phyloP scores from a whole-genome alignment of 2,888 invertebrate species.

The Caenorhabditis macrosperma region DNA sequence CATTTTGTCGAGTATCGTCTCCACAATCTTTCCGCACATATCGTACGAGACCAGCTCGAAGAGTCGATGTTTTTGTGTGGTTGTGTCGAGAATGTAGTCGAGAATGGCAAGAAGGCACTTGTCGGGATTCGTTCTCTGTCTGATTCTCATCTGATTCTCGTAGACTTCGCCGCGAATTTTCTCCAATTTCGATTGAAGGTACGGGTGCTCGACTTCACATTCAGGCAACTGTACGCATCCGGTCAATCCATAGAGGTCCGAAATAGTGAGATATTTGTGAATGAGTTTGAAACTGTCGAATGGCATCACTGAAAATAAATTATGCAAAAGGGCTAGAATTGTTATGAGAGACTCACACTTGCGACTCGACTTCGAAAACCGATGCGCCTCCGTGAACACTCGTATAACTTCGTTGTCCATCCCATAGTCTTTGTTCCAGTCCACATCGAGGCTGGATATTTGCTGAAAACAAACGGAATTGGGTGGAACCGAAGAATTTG shows the following conservation, averaged over 20 bases:
- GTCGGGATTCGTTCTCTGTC: background rate
- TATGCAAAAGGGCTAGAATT: background rate
- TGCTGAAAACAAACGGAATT: background rate
- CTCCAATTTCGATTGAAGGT: constrained; percentile 18
- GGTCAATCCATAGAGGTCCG: constrained; percentile 3
- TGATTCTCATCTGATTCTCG: background rate
- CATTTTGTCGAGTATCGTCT: background rate
- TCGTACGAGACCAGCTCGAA: constrained; percentile 12
- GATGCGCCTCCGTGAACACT: background rate
- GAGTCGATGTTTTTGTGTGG: background rate
- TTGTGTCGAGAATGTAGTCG: constrained; percentile 13
- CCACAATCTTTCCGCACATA: background rate
- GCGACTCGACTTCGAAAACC: background rate
- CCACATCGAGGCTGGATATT: background rate
- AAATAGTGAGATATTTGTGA: background rate
- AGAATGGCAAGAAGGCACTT: background rate
- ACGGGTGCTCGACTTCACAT: background rate
- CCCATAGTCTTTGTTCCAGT: background rate
- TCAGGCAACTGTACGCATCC: constrained; percentile 1
- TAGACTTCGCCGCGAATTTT: constrained; percentile 20
- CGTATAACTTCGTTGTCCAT: constrained; percentile 1
- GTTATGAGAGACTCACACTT: background rate
- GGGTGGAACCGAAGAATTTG: no score
- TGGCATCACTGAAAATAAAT: background rate
- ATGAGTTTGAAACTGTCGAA: constrained; percentile 14